Evolutionary conservation across 2,888 invertebrate genomes (phyloP).

Genomic region (Thera britannica): DNA sequence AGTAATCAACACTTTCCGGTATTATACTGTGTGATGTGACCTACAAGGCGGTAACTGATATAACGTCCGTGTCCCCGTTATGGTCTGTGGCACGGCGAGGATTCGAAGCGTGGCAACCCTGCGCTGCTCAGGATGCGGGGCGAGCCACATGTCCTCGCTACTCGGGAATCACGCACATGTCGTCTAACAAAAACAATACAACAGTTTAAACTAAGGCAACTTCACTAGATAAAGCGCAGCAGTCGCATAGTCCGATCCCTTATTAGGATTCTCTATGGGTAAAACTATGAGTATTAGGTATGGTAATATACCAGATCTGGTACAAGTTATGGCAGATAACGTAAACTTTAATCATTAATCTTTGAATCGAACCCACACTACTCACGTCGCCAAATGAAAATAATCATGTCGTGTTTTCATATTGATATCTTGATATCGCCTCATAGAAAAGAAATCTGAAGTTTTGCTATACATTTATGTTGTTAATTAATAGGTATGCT

Average conservation of each 20-base stretch:
- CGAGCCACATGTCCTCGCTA: conserved; percentile 27
- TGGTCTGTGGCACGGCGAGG: conserved; percentile 4
- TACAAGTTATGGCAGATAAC: too few species aligned
- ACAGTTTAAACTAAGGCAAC: conserved; percentile 7
- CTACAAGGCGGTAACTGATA: conserved; percentile 19
- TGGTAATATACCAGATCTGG: neutral
- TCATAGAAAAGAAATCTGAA: too few species aligned
- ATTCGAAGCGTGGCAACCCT: conserved; percentile 20
- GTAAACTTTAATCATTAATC: too few species aligned
- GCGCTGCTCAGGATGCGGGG: conserved; percentile 25
- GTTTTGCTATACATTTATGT: too few species aligned
- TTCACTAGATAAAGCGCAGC: neutral
- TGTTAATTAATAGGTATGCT: too few species aligned
- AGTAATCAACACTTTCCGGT: neutral
- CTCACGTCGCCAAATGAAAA: too few species aligned
- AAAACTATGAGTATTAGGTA: neutral
- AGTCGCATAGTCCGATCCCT: neutral
- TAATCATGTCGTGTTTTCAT: too few species aligned
- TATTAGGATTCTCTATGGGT: neutral
- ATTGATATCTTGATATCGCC: too few species aligned
- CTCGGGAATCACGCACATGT: conserved; percentile 32
- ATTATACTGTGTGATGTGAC: conserved; percentile 7
- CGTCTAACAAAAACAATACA: conserved; percentile 26
- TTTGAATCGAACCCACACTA: too few species aligned
- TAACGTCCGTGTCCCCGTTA: conserved; percentile 13